Evolutionary conservation across 2,888 invertebrate species (phyloP), one percentile per base, ranked within the genome.

Genomic region (Drosophila borborema): DNA sequence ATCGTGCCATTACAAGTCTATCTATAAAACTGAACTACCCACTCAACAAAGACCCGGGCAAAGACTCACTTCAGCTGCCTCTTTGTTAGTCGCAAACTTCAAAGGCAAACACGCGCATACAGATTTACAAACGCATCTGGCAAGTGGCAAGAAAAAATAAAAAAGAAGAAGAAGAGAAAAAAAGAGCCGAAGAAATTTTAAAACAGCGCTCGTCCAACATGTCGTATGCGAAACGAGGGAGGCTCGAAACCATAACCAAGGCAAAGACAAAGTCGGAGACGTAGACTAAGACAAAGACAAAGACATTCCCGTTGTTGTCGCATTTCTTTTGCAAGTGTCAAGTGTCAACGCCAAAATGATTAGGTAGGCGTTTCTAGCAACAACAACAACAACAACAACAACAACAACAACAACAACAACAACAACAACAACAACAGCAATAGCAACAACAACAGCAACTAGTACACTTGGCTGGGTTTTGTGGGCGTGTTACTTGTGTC

Each of bases 341-440:
- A 88, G 82, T 86, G 86, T 86, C 88, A 86, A 80, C 86, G 81
- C 77, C 82, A 73, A 84, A 88, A 86, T 88, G 86, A 86, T 86
- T 88, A 80, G 82, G 82, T 86, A 82, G 88, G 86, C 86, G 88
- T 83, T 71, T 56, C 87, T 85, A 70, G 20, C 72, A 77, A 77
- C 65, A 73, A 61, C 77, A 68, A 66, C 55, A 67, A 28, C 41
- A 60, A 43, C 49, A 73, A 49, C 71, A 77, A 77, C 65, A 73
- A 53, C 74, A 78, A 8, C 40, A 40, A 40, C 3, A n/a, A 28
- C 48, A 63, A 59, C 54, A 66, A 58, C 78, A 78, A 77, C 77
- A n/a, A n/a, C n/a, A n/a, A n/a, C n/a, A n/a, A n/a, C n/a, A n/a
- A n/a, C 49, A 73, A 49, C 72, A 77, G 74, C 65, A 73, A 53